Percentiles rank a stretch among this genome's conserved stretches.
These are phyloP conservation scores for Sinocyclocheilus anshuiensis DNA, from an alignment of 2,113 vertebrate species.

Conservation along the genomic window DNA sequence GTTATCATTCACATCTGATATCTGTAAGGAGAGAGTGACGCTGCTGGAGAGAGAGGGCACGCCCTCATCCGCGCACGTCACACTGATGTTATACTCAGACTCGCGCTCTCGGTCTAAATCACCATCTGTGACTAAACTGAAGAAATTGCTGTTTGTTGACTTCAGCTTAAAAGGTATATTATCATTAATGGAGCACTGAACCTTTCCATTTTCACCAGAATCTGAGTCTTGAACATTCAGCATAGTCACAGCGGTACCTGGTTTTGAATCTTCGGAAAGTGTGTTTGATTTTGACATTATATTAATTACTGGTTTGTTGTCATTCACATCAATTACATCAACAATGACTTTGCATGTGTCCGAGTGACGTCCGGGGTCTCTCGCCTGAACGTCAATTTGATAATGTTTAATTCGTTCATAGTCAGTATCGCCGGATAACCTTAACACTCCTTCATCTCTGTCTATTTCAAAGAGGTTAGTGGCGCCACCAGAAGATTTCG, in stretches of 20 bases:
- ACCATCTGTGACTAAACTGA: slow-evolving; percentile 55
- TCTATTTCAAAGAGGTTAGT: slow-evolving; percentile 65
- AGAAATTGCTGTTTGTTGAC: slow-evolving; percentile 62
- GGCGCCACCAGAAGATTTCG: slow-evolving; percentile 42
- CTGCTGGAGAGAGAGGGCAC: slow-evolving; percentile 67
- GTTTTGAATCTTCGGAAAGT: slow-evolving; percentile 37
- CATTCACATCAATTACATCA: slow-evolving; percentile 71
- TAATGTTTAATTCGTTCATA: slow-evolving; percentile 67
- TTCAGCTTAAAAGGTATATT: slow-evolving; percentile 50
- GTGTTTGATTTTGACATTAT: slow-evolving; percentile 54
- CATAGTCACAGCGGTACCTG: slow-evolving; percentile 53
- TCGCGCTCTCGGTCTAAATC: slow-evolving; percentile 59
- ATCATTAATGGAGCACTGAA: slow-evolving; percentile 35
- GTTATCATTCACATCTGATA: slow-evolving; percentile 75
- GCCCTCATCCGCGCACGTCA: slow-evolving; percentile 57
- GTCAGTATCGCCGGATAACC: slow-evolving; percentile 62
- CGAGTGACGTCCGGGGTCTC: slow-evolving; percentile 60
- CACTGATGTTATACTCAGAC: slow-evolving; percentile 57
- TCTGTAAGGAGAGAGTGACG: slow-evolving; percentile 63
- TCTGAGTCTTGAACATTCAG: slow-evolving; percentile 58
- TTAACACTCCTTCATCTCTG: slow-evolving; percentile 62
- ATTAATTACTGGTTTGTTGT: slow-evolving; percentile 70
- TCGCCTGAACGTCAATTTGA: slow-evolving; percentile 68
- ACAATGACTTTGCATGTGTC: slow-evolving; percentile 67
- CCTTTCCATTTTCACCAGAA: slow-evolving; percentile 57